These are phyloP conservation scores for Drosophila asahinai DNA, from an alignment of 1,140 invertebrate species.

Conservation along the genomic window DNA sequence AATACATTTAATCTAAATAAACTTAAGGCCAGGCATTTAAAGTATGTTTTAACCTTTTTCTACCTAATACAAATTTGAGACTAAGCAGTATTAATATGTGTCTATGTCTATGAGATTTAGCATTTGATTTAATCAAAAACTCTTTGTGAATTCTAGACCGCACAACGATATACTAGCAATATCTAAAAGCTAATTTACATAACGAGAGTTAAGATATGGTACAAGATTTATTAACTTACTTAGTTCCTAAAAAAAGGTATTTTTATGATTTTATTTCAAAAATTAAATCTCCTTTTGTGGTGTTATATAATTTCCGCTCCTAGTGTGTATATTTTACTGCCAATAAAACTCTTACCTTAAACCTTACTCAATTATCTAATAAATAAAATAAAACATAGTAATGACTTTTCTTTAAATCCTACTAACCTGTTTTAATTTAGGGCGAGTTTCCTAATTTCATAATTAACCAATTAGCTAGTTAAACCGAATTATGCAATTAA, in stretches of 20 bases:
- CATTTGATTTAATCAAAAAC: slow-evolving; percentile 15
- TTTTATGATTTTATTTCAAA: neutral
- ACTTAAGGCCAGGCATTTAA: slow-evolving; percentile 15
- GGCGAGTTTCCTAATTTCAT: neutral
- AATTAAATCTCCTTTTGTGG: neutral
- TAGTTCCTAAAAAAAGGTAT: neutral
- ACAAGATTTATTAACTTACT: neutral
- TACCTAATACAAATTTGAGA: slow-evolving; percentile 14
- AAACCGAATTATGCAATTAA: slow-evolving; percentile 32
- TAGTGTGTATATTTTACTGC: slow-evolving; percentile 19
- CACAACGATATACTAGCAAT: slow-evolving; percentile 44
- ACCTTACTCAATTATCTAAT: neutral
- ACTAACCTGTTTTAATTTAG: slow-evolving; percentile 7
- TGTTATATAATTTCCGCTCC: neutral
- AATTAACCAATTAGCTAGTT: slow-evolving; percentile 30
- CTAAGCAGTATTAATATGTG: slow-evolving; percentile 43
- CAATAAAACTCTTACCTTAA: neutral
- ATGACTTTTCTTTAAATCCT: neutral
- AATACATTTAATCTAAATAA: neutral
- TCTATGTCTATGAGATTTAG: slow-evolving; percentile 6
- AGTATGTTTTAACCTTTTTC: slow-evolving; percentile 7
- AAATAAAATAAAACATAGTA: neutral
- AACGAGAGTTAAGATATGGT: neutral
- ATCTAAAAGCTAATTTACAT: neutral
- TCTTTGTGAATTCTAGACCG: slow-evolving; percentile 1